Base-by-base conservation (phyloP, 2,888 invertebrate species). In the Chloroclystis v-ata region DNA sequence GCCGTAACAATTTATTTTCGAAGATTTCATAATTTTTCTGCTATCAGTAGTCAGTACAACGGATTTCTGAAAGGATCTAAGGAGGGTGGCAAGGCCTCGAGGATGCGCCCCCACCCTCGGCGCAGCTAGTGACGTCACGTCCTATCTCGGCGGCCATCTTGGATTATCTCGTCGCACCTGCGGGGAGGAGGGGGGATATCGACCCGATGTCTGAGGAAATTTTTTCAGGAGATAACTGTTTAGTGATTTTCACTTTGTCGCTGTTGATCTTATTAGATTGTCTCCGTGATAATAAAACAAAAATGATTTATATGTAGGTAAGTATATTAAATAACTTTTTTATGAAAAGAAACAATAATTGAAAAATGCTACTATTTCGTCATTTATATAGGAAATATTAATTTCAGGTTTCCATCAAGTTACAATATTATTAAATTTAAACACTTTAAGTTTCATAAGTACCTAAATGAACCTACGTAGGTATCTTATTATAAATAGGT, bases 111-210 rank as follows among this genome's bases (percentile, higher is more conserved):
- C 49, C 49, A 49, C 49, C 49, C 44, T 44, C 49, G 68, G 69
- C 72, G 69, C 69, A 69, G 75, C n/a, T 75, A 78, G 85, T 87
- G 87, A 87, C 87, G 87, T 88, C 87, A 88, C 84, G 87, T 88
- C 86, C 85, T 87, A 87, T 87, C 87, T 86, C 81, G 85, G 85
- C 87, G 84, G 87, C 87, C 87, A 87, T 87, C 87, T 87, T 87
- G 87, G 87, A 87, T 87, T 85, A 87, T 87, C 87, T 87, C 87
- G 86, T 86, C 82, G 85, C 86, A 86, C 87, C 87, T 86, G 86
- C 76, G 86, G 83, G 82, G 74, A 56, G 82, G 74, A 56, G 81
- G 67, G 79, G 75, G 67, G 74, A 9, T 86, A 87, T 86, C 85
- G 85, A 85, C 81, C 84, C 78, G 72, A 65, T 65, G 69, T 69